Evolutionary conservation across 2,113 vertebrate species (phyloP).

Genomic region (Plotosus lineatus): DNA sequence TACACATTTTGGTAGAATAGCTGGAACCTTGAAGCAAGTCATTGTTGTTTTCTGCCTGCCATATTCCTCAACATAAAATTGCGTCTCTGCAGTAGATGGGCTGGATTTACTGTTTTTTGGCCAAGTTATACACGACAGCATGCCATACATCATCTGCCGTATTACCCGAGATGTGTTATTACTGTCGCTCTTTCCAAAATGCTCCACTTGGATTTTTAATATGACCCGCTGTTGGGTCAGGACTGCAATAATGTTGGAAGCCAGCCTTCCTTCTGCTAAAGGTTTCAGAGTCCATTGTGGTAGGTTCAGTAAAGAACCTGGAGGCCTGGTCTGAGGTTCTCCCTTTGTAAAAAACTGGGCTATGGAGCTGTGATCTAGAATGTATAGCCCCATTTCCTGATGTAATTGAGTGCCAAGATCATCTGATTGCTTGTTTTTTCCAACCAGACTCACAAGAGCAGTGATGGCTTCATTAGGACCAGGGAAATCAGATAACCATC

Average conservation of each 20-base stretch:
- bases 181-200: conserved; percentile 63
- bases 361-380: conserved; percentile 59
- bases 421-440: conserved; percentile 20
- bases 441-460: conserved; percentile 62
- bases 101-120: not conserved
- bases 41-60: conserved; percentile 69
- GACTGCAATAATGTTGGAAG: conserved; percentile 67
- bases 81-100: not conserved
- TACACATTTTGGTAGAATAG: conserved; percentile 48
- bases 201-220: conserved; percentile 71
- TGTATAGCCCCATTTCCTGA: conserved; percentile 71
- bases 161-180: conserved; percentile 69
- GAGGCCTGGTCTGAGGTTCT: conserved; percentile 45
- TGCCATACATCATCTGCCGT: conserved; percentile 78
- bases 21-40: conserved; percentile 69
- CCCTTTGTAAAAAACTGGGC: conserved; percentile 70
- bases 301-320: conserved; percentile 54
- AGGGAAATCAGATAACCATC: conserved; percentile 73
- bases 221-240: conserved; percentile 67
- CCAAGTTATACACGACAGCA: conserved; percentile 63
- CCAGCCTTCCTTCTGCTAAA: conserved; percentile 68
- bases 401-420: conserved; percentile 50
- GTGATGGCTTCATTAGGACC: conserved; percentile 64
- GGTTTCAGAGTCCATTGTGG: conserved; percentile 71
- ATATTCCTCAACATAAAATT: conserved; percentile 68